These are phyloP conservation scores for Thyatira batis DNA, from an alignment of 2,888 invertebrate genomes.

Conservation along the genomic window DNA sequence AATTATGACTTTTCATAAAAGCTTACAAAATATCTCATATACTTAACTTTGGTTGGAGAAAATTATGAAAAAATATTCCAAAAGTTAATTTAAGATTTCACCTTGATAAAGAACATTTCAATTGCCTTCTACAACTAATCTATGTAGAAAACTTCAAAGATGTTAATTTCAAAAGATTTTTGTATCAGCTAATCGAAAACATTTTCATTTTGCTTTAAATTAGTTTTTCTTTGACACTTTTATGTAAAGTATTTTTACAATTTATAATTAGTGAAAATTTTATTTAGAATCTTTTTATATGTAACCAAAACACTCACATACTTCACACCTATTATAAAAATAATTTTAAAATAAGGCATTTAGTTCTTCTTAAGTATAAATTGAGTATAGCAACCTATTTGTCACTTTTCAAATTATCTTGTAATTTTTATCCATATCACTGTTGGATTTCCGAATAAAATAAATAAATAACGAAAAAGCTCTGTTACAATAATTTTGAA, in stretches of 20 bases:
- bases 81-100: background rate
- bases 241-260: slow-evolving; percentile 12
- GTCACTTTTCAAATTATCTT: no score
- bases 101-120: background rate
- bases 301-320: no score
- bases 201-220: slow-evolving; percentile 8
- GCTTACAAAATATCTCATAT: no score
- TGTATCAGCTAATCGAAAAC: background rate
- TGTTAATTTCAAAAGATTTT: background rate
- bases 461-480: slow-evolving; percentile 5
- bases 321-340: no score
- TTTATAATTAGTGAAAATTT: slow-evolving; percentile 6
- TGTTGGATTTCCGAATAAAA: no score
- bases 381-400: no score
- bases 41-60: background rate
- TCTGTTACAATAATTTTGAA: no score
- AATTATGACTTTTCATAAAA: background rate
- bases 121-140: background rate
- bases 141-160: background rate
- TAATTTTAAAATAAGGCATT: no score
- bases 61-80: background rate
- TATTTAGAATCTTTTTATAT: no score
- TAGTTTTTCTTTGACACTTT: no score
- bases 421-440: no score
- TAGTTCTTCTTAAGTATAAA: no score